Conservation (phyloP, 2,888 invertebrate species). For the Limnephilus lunatus region DNA sequence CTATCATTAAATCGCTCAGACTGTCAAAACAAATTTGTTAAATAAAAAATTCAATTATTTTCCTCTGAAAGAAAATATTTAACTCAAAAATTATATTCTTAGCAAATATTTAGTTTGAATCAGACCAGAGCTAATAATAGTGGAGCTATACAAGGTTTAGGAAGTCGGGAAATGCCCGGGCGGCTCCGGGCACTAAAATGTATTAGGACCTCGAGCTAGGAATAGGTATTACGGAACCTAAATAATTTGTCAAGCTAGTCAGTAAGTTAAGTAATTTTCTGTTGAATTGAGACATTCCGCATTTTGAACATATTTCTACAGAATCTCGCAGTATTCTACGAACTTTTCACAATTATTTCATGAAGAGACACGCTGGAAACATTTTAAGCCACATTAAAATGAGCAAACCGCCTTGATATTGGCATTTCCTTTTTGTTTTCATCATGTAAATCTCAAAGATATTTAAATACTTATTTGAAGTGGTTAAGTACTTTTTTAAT, state of each 20-base stretch:
- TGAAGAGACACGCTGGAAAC: not conserved
- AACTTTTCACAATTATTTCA: not conserved
- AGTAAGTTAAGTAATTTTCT: not conserved
- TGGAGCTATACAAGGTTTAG: not conserved
- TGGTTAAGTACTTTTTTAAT: too few relatives aligned
- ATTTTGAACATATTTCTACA: not conserved
- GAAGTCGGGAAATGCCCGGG: not conserved
- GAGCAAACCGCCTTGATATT: too few relatives aligned
- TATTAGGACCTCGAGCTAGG: not conserved
- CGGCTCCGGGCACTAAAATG: not conserved
- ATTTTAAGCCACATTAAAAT: not conserved
- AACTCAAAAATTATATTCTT: not conserved
- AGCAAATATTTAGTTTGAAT: not conserved
- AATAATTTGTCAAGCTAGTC: slow-evolving; percentile 2
- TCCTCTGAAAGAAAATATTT: too few relatives aligned
- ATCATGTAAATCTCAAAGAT: too few relatives aligned
- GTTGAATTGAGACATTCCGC: not conserved
- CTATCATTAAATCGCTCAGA: too few relatives aligned
- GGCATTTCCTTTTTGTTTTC: too few relatives aligned
- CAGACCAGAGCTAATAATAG: not conserved
- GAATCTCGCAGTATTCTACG: not conserved
- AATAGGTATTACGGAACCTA: not conserved
- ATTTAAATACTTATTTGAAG: too few relatives aligned
- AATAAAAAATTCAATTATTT: too few relatives aligned
- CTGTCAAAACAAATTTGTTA: too few relatives aligned